Percentiles rank a stretch among this genome's conserved stretches.
Evolutionary conservation across 2,888 invertebrate genomes (phyloP).

Genomic region (Alloscopus bannaensis): DNA sequence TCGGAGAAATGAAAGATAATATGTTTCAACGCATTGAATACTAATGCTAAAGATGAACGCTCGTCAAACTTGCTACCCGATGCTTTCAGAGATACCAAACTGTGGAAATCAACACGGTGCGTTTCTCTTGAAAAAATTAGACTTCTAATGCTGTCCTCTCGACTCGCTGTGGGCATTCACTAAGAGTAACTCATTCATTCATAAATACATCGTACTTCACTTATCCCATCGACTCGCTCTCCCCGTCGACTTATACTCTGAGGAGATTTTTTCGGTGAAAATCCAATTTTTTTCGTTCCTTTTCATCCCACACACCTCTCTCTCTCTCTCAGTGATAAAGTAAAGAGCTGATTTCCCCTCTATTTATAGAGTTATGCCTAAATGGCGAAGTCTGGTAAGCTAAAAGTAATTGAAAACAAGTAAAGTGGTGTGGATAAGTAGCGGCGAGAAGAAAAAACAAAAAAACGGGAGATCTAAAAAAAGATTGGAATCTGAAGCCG

Average conservation of each 20-base stretch:
- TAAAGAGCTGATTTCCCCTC: slow-evolving; percentile 5
- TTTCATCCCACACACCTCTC: neutral
- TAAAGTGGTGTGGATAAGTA: slow-evolving; percentile 3
- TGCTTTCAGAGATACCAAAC: too few species aligned
- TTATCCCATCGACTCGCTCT: slow-evolving; percentile 10
- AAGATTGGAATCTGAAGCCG: slow-evolving; percentile 25
- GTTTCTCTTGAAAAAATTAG: too few species aligned
- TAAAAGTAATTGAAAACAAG: slow-evolving; percentile 6
- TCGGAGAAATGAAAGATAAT: too few species aligned
- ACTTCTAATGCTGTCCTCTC: too few species aligned
- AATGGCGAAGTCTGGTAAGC: slow-evolving; percentile 5
- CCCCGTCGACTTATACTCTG: neutral
- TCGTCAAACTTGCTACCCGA: too few species aligned
- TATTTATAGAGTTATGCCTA: neutral
- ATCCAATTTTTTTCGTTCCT: slow-evolving; percentile 14
- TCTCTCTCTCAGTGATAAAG: neutral
- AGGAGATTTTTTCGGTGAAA: slow-evolving; percentile 9
- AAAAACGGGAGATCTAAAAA: neutral
- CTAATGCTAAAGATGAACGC: too few species aligned
- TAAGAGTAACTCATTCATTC: slow-evolving; percentile 14
- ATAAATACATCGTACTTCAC: slow-evolving; percentile 20
- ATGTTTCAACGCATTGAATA: too few species aligned
- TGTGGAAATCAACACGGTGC: too few species aligned
- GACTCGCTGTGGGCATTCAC: slow-evolving; percentile 7
- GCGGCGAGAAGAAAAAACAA: neutral